Conservation (phyloP, 2,888 invertebrate genomes). For the Himalopsyche anomala region DNA sequence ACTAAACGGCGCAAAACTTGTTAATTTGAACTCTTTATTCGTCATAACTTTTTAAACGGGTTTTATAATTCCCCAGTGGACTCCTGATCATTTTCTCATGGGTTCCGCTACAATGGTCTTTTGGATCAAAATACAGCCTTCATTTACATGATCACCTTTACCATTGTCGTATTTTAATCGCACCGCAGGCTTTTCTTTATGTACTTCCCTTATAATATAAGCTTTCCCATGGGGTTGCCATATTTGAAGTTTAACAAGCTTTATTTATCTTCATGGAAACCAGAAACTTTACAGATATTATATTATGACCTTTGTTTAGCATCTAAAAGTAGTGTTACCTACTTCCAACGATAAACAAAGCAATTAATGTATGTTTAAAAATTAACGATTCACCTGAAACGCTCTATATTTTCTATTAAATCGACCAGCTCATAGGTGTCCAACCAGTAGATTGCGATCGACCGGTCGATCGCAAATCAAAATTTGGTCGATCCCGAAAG, state of each 20-base stretch:
- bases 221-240: not conserved
- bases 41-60: too few relatives aligned
- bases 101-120: constrained; percentile 2
- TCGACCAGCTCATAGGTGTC: too few relatives aligned
- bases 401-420: too few relatives aligned
- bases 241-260: not conserved
- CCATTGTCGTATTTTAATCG: constrained; percentile 11
- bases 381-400: too few relatives aligned
- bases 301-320: not conserved
- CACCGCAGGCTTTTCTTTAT: not conserved
- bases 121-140: constrained; percentile 3
- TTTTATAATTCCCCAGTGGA: not conserved
- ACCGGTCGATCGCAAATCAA: too few relatives aligned
- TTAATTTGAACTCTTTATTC: too few relatives aligned
- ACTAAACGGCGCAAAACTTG: too few relatives aligned
- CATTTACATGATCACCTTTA: constrained; percentile 19
- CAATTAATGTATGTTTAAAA: too few relatives aligned
- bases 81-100: not conserved
- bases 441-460: too few relatives aligned
- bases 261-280: not conserved
- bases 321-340: not conserved
- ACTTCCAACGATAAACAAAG: too few relatives aligned
- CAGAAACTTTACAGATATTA: not conserved
- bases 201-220: not conserved
- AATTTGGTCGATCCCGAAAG: too few relatives aligned